Base-by-base conservation (phyloP, 2,113 vertebrate genomes). In the Murina feae region DNA sequence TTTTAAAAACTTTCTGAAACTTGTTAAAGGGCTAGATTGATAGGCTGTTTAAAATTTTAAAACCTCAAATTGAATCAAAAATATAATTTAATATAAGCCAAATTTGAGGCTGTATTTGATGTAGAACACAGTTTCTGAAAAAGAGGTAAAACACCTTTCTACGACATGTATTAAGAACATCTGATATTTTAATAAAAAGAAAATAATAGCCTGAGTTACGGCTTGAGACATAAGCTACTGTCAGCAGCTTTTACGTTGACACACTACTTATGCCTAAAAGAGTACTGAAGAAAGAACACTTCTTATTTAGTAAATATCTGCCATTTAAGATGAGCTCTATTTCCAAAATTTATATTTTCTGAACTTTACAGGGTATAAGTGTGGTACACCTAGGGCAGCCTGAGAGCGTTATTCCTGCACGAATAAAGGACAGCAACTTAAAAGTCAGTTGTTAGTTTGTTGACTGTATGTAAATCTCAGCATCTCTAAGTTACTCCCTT, bases 1-100 rank as follows among this genome's bases (percentile, higher is more conserved):
- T 86, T 90, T 69, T 75, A 30, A 55, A 82, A 75, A 87, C 44
- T 49, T 90, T 85, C 51, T 92, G 25, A 94, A 86, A 86, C 23
- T 87, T 92, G 1, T 82, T 75, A 47, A 86, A 82, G 23, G 39
- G 23, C 18, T 76, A 58, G 18, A 28, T 90, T 79, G 44, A 89
- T 51, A 58, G 9, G 9, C 60, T 55, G 58, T 69, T 92, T 49
- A 44, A 30, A 81, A 60, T 66, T 55, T 44, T 71, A 14, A 66
- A 89, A 79, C 81, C 17, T 86, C 47, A 91, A 75, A 91, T 6
- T 87, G 76, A 72, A 7, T 21, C 30, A 81, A 92, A 89, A 81
- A 35, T 84, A 60, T 47, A 83, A 83, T 65, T 84, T 93, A 65
- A 92, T 42, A 32, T 58, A 21, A 37, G 74, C n/a, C 60, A 82